These are phyloP conservation scores for Anthrax anthrax DNA, from an alignment of 2,888 invertebrate genomes.

Conservation along the genomic window DNA sequence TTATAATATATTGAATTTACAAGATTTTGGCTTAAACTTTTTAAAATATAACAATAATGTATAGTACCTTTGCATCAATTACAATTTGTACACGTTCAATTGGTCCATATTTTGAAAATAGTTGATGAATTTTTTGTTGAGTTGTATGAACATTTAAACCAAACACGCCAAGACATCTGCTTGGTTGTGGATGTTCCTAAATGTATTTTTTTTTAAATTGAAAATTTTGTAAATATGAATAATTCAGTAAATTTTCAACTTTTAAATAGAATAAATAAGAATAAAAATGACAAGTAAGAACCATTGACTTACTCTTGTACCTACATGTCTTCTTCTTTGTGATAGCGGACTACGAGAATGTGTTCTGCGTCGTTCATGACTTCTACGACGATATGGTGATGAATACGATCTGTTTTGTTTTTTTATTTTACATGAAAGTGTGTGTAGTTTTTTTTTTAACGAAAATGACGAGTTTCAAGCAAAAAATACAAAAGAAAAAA, in stretches of 20 bases:
- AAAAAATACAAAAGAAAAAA: too few species aligned
- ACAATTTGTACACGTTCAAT: slow-evolving; percentile 89
- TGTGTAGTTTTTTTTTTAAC: background rate
- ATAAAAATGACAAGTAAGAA: background rate
- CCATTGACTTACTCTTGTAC: slow-evolving; percentile 46
- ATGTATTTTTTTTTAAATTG: background rate
- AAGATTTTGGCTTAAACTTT: background rate
- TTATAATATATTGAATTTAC: too few species aligned
- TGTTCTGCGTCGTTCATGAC: slow-evolving; percentile 45
- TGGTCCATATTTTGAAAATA: slow-evolving; percentile 83
- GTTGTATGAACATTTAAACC: slow-evolving; percentile 87
- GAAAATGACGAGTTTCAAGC: too few species aligned
- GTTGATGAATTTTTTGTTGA: slow-evolving; percentile 79
- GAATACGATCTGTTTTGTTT: slow-evolving; percentile 37
- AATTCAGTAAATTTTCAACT: background rate
- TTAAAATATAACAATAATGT: background rate
- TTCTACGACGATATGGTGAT: slow-evolving; percentile 34
- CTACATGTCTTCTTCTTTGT: slow-evolving; percentile 58
- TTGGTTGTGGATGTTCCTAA: slow-evolving; percentile 52
- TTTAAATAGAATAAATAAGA: background rate
- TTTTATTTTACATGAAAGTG: background rate
- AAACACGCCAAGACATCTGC: slow-evolving; percentile 86
- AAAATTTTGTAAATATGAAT: background rate
- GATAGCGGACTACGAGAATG: slow-evolving; percentile 70
- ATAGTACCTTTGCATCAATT: slow-evolving; percentile 66